Evolutionary conservation across 2,113 vertebrate species (phyloP), one percentile per base, ranked within the genome.

Genomic region (Tautogolabrus adspersus): DNA sequence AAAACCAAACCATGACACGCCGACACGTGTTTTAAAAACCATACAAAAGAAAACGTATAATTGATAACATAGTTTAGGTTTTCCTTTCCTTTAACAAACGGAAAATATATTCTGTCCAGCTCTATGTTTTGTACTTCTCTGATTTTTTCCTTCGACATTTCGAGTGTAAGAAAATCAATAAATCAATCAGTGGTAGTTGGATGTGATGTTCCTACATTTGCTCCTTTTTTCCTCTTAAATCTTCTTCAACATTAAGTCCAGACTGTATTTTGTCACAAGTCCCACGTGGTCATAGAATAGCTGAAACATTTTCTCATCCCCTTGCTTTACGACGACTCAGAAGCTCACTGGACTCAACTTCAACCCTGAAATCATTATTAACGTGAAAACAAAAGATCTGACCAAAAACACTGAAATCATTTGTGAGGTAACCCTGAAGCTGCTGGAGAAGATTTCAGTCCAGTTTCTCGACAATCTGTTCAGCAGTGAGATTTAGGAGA

Each of bases 351-450:
- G 34, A 23, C 13, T 44, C 34, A 19, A 49, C 21, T 60, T 62
- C 26, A 18, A 69, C 47, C 40, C 67, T 72, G 60, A 58, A 64
- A 30, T n/a, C 51, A 52, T 44, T 40, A n/a, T 11, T 12, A 2
- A 37, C 19, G 30, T 15, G 18, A 46, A 42, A 55, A 30, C 5
- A 10, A 10, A 42, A 42, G 11, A 42, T 10, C 40, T 2, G 40
- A 42, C 40, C 8, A 11, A 42, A 42, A 42, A 49, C 4, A 46
- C 4, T 15, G 7, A 49, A 49, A 19, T 8, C 47, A 6, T 49
- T 19, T 19, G 30, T 60, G 18, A 16, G 30, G 57, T 60, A 34
- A 60, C 57, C 57, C 57, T 58, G 63, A 44, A 42, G 18, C 22
- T n/a, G 58, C 46, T 1, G 11, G n/a, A 10, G 40, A 1, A 38